Percentiles rank a stretch among this genome's conserved stretches.
These are phyloP conservation scores for Cottus gobio DNA, from an alignment of 2,113 vertebrate genomes.

Conservation along the genomic window DNA sequence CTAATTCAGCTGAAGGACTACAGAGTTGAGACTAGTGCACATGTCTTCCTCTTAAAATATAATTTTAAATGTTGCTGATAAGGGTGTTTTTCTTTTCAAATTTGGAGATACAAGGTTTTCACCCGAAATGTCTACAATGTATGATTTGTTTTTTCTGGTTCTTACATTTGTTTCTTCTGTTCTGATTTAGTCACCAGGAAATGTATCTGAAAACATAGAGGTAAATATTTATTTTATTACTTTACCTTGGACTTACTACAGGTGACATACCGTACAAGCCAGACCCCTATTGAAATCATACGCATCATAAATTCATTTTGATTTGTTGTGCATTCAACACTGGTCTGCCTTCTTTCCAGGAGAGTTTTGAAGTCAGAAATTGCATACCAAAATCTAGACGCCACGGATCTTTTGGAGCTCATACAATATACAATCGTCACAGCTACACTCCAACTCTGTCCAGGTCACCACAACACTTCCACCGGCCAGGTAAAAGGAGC, in stretches of 20 bases:
- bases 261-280: background rate
- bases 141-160: background rate
- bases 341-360: constrained; percentile 74
- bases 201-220: constrained; percentile 85
- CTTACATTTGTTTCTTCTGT: constrained; percentile 4
- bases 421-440: constrained; percentile 87
- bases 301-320: background rate
- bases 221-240: constrained; percentile 39
- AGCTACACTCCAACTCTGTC: constrained; percentile 92
- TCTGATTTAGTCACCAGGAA: constrained; percentile 90
- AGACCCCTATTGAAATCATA: background rate
- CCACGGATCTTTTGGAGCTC: constrained; percentile 90
- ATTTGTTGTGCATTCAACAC: background rate
- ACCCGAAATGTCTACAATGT: background rate
- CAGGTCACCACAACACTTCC: constrained; percentile 97
- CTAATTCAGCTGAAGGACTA: background rate
- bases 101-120: constrained; percentile 11
- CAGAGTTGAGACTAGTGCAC: background rate
- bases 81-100: background rate
- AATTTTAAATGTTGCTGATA: background rate
- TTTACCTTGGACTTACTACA: background rate
- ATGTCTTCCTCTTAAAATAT: background rate
- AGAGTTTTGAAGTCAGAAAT: constrained; percentile 88
- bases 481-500: constrained; percentile 91
- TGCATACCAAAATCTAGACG: constrained; percentile 90